Conservation (phyloP, 2,797 vertebrate genomes). For the Heterohyrax brucei region DNA sequence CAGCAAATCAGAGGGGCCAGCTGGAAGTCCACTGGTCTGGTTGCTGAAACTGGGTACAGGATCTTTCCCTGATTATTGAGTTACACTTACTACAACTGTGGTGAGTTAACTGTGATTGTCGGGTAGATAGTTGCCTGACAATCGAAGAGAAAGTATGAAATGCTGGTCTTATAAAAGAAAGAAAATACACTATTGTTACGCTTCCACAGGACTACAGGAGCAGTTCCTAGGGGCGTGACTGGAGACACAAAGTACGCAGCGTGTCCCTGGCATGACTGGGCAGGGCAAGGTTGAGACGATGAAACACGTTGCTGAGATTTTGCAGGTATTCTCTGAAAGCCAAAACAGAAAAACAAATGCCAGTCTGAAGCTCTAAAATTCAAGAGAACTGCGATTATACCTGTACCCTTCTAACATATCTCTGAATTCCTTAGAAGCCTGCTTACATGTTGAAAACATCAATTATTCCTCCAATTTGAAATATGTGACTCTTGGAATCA, state of each 20-base stretch:
- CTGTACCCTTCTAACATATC: conserved; percentile 65
- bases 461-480: conserved; percentile 84
- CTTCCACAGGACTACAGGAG: not conserved
- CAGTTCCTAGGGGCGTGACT: not conserved
- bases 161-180: not conserved
- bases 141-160: not conserved
- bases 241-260: not conserved
- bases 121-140: not conserved
- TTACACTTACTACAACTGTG: not conserved
- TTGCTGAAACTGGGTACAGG: not conserved
- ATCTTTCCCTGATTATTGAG: not conserved
- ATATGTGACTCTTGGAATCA: conserved; percentile 75
- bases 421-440: conserved; percentile 79
- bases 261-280: not conserved
- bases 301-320: not conserved
- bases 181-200: not conserved
- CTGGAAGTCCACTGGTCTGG: not conserved
- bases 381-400: conserved; percentile 79
- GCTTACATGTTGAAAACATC: conserved; percentile 87
- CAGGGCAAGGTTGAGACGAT: not conserved
- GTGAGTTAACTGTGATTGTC: not conserved
- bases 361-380: conserved; percentile 64
- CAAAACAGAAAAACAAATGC: conserved; percentile 67
- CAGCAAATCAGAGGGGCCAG: not conserved
- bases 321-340: not conserved